These are phyloP conservation scores for Prunella himalayana DNA, from an alignment of 2,113 vertebrate genomes.

Conservation along the genomic window DNA sequence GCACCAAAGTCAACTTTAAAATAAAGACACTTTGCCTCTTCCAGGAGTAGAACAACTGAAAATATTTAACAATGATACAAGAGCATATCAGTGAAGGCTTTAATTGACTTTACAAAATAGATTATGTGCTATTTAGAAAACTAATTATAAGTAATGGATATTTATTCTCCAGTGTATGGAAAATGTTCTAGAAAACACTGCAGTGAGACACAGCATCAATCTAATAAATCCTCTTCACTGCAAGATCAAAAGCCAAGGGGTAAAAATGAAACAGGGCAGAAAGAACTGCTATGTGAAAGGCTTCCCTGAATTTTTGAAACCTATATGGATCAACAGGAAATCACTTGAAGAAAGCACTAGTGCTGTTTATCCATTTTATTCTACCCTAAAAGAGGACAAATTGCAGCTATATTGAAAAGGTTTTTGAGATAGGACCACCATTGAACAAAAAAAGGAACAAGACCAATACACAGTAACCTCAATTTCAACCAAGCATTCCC, in stretches of 20 bases:
- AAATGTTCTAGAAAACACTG: neutral
- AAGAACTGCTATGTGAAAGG: neutral
- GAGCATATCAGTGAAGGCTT: neutral
- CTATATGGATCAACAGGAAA: neutral
- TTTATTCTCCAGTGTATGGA: neutral
- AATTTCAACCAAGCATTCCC: neutral
- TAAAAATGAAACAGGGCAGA: neutral
- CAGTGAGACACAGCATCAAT: neutral
- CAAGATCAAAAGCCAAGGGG: neutral
- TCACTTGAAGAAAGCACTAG: neutral
- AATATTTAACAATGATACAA: neutral
- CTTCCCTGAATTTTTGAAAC: neutral
- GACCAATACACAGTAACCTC: neutral
- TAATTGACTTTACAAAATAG: neutral
- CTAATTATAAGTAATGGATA: neutral
- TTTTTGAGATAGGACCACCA: neutral
- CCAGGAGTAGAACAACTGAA: neutral
- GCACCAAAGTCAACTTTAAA: neutral
- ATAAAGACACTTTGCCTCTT: neutral
- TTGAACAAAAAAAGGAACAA: neutral
- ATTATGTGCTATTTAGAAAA: neutral
- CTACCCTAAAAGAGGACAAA: neutral
- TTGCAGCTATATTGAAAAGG: neutral
- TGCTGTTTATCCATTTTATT: neutral
- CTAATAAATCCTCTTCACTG: neutral